These are phyloP conservation scores for Cerceris ruficornis DNA, from an alignment of 2,888 invertebrate genomes.

Conservation along the genomic window DNA sequence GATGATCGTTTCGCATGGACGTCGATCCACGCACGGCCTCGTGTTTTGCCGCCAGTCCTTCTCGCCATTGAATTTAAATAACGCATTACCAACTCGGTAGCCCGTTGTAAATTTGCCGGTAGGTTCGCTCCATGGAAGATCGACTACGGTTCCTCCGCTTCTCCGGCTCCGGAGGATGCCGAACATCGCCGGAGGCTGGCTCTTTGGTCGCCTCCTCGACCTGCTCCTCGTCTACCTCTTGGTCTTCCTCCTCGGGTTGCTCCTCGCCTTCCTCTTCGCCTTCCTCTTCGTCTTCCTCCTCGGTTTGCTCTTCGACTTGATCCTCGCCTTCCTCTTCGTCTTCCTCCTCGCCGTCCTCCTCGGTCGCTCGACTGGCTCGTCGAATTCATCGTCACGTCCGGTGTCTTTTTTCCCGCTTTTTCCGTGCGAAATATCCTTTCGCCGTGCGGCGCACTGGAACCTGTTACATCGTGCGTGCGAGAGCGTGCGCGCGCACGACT, in stretches of 20 bases:
- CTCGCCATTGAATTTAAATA: slow-evolving; percentile 27
- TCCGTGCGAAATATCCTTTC: slow-evolving; percentile 19
- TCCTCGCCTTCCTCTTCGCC: no score
- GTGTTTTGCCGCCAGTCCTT: slow-evolving; percentile 16
- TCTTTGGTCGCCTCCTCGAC: not conserved
- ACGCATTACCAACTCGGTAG: slow-evolving; percentile 24
- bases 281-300: no score
- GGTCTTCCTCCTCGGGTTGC: no score
- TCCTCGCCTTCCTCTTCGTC: no score
- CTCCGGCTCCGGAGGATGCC: not conserved
- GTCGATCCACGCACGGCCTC: not conserved
- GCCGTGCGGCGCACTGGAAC: slow-evolving; percentile 18
- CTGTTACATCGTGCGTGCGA: slow-evolving; percentile 28
- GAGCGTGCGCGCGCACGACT: not conserved
- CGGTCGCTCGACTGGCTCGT: not conserved
- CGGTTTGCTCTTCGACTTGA: no score
- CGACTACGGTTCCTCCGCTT: slow-evolving; percentile 7
- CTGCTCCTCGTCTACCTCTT: no score
- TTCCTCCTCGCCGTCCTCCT: no score
- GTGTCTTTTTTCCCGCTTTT: slow-evolving; percentile 11
- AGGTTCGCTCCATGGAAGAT: slow-evolving; percentile 14
- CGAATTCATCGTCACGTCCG: slow-evolving; percentile 32
- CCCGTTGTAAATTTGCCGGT: slow-evolving; percentile 20
- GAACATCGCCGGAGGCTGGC: not conserved
- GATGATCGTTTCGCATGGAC: not conserved